Conservation (phyloP, 2,113 vertebrate genomes). For the Eira barbara region DNA sequence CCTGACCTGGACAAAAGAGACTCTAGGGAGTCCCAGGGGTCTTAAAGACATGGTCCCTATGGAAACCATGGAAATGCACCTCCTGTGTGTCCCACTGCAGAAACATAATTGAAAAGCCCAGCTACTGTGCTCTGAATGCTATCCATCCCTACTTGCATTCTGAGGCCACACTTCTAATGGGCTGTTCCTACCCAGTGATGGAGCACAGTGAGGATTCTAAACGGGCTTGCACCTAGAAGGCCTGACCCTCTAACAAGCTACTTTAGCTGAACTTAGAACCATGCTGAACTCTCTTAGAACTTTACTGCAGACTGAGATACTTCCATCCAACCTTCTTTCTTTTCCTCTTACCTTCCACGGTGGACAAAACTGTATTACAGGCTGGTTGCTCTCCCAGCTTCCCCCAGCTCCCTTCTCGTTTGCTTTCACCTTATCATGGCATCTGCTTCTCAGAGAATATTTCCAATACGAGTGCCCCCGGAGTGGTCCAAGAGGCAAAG, state of each 20-base stretch:
- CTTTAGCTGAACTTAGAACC: neutral
- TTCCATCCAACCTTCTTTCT: neutral
- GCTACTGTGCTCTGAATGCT: neutral
- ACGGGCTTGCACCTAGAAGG: neutral
- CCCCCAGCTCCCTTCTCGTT: neutral
- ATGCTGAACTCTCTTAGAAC: neutral
- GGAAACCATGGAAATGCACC: neutral
- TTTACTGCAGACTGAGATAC: neutral
- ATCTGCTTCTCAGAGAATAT: neutral
- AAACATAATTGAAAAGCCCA: neutral
- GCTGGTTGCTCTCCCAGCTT: neutral
- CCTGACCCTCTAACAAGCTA: neutral
- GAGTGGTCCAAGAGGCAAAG: neutral
- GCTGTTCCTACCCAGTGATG: neutral
- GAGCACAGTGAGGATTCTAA: neutral
- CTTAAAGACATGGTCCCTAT: neutral
- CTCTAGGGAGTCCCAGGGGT: neutral
- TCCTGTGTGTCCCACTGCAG: rapidly evolving
- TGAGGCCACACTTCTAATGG: neutral
- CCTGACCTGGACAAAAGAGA: neutral
- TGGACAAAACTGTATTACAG: neutral
- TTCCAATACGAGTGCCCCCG: neutral
- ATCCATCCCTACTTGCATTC: neutral
- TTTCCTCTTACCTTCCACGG: neutral
- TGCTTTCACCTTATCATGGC: neutral